Base-by-base conservation (phyloP, 1,140 invertebrate species). In the Trypoxylus dichotomus region DNA sequence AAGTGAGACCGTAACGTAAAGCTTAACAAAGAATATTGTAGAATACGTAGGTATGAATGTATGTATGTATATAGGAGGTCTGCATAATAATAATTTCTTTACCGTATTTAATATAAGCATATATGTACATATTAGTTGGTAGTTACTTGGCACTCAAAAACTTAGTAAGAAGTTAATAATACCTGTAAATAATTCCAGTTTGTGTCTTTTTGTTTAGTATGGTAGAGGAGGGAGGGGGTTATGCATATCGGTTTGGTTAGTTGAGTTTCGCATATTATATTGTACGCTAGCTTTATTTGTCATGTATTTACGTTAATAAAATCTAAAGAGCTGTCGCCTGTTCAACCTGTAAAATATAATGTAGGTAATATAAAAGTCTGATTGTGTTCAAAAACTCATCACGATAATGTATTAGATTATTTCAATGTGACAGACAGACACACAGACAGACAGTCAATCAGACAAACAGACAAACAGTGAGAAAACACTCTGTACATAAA, bases 111-210 rank as follows among this genome's bases (percentile, higher is more conserved):
- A 60, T 19, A 60, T 19, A 60, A 8, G 13, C 13, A 13, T 74
- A 76, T 78, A 80, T 81, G 76, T 81, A 78, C 80, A 79, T 47
- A 32, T 79, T 76, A 79, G 76, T 79, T 80, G 80, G 83, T 84
- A 83, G 82, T 85, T 84, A 83, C 80, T 85, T 85, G 84, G 84
- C 84, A 85, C 84, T 85, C 84, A 83, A 83, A 80, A 81, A 80
- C 80, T 74, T 75, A 78, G 47, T 32, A 37, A 74, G 76, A 19
- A 76, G 29, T 74, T 79, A 60, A 82, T 54, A 79, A 79, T 81
- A 80, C 79, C 80, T 83, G 80, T 83, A 83, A 83, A 82, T 80
- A 73, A 84, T 78, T 83, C 79, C 80, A 63, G 72, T 75, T 25
- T 74, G 37, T 74, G 37, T 74, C 24, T 71, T 29, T 27, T 71